Percentiles rank a stretch among this genome's conserved stretches.
phyloP scores from a whole-genome alignment of 2,888 invertebrate genomes.

The Cremastinae sp. region DNA sequence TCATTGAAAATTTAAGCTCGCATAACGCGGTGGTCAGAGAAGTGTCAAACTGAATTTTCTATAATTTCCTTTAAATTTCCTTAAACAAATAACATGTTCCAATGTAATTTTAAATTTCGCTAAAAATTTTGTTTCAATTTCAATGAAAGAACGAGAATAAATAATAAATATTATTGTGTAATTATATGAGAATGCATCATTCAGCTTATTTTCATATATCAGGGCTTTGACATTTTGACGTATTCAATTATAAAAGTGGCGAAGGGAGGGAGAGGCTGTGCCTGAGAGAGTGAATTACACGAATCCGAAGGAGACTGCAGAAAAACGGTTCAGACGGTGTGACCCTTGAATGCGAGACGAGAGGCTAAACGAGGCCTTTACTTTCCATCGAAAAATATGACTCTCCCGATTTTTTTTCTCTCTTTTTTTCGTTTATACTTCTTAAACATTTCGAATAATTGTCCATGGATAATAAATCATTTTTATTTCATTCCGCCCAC shows the following conservation, averaged over 20 bases:
- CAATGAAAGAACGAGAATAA: slow-evolving; percentile 1
- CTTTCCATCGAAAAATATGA: slow-evolving; percentile 53
- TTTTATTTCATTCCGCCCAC: too few species aligned
- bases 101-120: too few species aligned
- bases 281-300: slow-evolving; percentile 20
- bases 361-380: slow-evolving; percentile 43
- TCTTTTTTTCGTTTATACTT: slow-evolving; percentile 45
- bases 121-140: too few species aligned
- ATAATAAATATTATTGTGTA: slow-evolving; percentile 25
- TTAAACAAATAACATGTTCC: too few species aligned
- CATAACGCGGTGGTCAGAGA: slow-evolving; percentile 41
- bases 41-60: slow-evolving; percentile 15
- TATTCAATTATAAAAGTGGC: slow-evolving; percentile 34
- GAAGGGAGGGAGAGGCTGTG: slow-evolving; percentile 8
- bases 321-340: slow-evolving; percentile 33
- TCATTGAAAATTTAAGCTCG: slow-evolving; percentile 23
- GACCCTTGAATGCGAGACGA: slow-evolving; percentile 25
- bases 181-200: background rate
- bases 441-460: slow-evolving; percentile 32
- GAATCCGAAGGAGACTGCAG: slow-evolving; percentile 26
- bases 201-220: slow-evolving; percentile 21
- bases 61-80: too few species aligned
- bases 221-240: slow-evolving; percentile 41
- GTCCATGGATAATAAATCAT: slow-evolving; percentile 27
- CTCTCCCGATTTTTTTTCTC: slow-evolving; percentile 20